phyloP scores from a whole-genome alignment of 2,797 vertebrate genomes.

The Hyperoplus lanceolatus region DNA sequence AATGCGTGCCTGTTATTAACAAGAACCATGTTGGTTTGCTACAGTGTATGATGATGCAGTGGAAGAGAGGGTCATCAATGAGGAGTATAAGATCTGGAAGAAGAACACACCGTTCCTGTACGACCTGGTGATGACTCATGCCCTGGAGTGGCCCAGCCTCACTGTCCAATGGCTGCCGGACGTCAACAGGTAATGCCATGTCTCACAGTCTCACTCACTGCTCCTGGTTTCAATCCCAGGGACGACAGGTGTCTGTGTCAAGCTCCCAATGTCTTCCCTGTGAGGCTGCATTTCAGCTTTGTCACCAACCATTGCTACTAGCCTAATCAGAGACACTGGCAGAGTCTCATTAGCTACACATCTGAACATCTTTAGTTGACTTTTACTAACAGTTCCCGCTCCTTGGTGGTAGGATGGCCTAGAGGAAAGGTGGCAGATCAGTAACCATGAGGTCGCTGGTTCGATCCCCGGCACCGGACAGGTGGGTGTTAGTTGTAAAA shows the following conservation, averaged over 20 bases:
- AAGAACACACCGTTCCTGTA: constrained; percentile 99
- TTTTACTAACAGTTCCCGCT: too few species aligned
- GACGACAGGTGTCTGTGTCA: not conserved
- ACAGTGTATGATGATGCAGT: constrained; percentile 91
- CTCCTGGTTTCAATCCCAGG: not conserved
- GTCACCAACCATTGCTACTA: too few species aligned
- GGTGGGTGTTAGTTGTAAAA: too few species aligned
- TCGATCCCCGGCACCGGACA: too few species aligned
- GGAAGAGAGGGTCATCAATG: constrained; percentile 97
- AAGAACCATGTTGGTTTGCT: not conserved
- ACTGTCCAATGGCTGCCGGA: constrained; percentile 99
- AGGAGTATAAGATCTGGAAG: constrained; percentile 99
- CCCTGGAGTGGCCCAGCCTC: constrained; percentile 97
- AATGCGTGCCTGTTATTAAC: not conserved
- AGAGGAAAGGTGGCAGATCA: too few species aligned
- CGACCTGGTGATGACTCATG: constrained; percentile 98
- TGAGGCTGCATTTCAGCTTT: not conserved
- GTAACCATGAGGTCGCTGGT: too few species aligned
- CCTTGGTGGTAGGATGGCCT: too few species aligned
- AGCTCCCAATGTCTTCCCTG: too few species aligned
- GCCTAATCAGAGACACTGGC: too few species aligned
- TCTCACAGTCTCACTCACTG: not conserved
- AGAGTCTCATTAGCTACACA: too few species aligned
- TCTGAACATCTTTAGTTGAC: too few species aligned
- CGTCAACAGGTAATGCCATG: constrained; percentile 89